Conservation (phyloP, 92 coral and sea anemone genomes). For the Zoanthus solanderi region DNA sequence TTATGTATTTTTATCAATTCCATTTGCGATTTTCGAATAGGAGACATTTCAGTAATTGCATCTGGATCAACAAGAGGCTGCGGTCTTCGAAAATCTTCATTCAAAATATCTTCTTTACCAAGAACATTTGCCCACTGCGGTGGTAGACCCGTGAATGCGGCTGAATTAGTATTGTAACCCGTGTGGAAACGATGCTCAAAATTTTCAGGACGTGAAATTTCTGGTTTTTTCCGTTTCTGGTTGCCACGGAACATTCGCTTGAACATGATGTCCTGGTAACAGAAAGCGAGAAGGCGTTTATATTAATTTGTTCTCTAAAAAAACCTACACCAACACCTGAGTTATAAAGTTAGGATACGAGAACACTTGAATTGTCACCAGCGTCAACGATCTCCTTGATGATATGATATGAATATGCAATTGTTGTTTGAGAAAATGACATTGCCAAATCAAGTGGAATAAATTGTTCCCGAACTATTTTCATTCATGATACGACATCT, state of each 20-base stretch:
- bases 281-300: background rate
- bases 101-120: conserved; percentile 59
- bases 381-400: conserved; percentile 37
- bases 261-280: conserved; percentile 72
- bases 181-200: conserved; percentile 98
- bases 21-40: conserved; percentile 83
- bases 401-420: background rate
- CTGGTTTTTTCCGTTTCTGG: conserved; percentile 86
- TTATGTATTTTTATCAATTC: conserved; percentile 68
- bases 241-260: conserved; percentile 85
- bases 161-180: conserved; percentile 81
- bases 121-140: conserved; percentile 98
- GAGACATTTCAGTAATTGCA: conserved; percentile 88
- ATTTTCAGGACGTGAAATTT: conserved; percentile 86
- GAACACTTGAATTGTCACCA: conserved; percentile 19
- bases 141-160: conserved; percentile 88
- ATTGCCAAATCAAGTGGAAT: background rate
- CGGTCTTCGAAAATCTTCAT: conserved; percentile 74
- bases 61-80: conserved; percentile 97
- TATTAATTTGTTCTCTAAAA: background rate
- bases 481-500: conserved; percentile 5
- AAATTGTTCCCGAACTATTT: conserved; percentile 28
- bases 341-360: conserved; percentile 27
- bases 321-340: background rate
- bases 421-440: conserved; percentile 1